A percentile compares a stretch with the other conserved stretches of the same genome.
phyloP scores from a whole-genome alignment of 2,888 invertebrate genomes.

The Drosophila differens region DNA sequence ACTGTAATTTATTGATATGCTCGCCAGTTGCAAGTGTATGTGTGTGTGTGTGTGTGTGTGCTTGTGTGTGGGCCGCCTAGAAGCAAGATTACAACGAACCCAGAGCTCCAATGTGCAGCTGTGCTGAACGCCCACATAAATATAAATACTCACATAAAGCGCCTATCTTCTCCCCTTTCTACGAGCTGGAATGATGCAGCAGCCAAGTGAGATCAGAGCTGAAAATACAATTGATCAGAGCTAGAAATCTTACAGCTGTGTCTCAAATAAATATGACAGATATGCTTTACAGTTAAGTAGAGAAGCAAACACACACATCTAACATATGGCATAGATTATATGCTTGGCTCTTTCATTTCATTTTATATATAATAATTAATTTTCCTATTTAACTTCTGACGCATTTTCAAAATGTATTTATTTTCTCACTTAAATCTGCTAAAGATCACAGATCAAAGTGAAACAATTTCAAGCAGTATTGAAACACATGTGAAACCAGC shows the following conservation, averaged over 20 bases:
- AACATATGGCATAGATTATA: background rate
- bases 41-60: conserved; percentile 24
- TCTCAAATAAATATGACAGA: conserved; percentile 16
- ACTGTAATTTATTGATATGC: conserved; percentile 78
- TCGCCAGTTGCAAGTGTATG: conserved; percentile 12
- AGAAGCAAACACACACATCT: background rate
- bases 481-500: conserved; percentile 19
- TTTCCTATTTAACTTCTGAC: background rate
- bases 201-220: conserved; percentile 39
- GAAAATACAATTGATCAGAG: conserved; percentile 7
- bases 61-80: conserved; percentile 54
- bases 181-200: conserved; percentile 17
- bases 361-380: background rate
- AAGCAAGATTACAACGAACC: conserved; percentile 54
- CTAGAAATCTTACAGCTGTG: conserved; percentile 13
- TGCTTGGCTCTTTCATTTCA: background rate
- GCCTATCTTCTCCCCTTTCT: conserved; percentile 39
- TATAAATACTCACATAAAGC: conserved; percentile 23
- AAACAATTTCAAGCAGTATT: conserved; percentile 8
- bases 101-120: conserved; percentile 49
- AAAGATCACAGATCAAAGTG: conserved; percentile 17
- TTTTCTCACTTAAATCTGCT: background rate
- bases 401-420: background rate
- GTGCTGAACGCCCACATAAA: conserved; percentile 54
- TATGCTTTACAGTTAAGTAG: conserved; percentile 28